A percentile compares a stretch with the other conserved stretches of the same genome.
Conservation (phyloP, 1,140 invertebrate genomes). For the Caenorhabditis inopinata region DNA sequence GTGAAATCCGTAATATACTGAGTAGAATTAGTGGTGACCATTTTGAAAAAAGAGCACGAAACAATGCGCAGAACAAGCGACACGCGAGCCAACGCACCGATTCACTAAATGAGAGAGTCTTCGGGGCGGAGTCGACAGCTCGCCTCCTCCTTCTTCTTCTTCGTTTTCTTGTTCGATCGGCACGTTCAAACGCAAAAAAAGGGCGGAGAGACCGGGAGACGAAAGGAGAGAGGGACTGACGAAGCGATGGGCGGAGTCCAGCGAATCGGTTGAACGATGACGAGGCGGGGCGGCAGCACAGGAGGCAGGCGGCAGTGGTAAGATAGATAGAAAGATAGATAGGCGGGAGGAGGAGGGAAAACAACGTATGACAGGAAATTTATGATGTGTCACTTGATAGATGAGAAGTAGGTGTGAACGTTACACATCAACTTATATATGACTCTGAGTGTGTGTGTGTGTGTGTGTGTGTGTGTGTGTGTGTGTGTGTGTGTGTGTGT, state of each 20-base stretch:
- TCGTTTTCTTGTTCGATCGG: too few relatives aligned
- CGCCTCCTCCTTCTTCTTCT: too few relatives aligned
- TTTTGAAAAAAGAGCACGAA: not conserved
- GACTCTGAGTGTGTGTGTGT: too few relatives aligned
- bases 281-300: not conserved
- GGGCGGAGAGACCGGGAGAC: not conserved
- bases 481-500: too few relatives aligned
- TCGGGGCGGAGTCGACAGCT: not conserved
- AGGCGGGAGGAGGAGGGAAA: not conserved
- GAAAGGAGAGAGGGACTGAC: not conserved
- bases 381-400: constrained; percentile 32
- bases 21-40: not conserved
- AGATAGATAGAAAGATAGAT: too few relatives aligned
- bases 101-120: not conserved
- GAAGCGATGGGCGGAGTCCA: not conserved
- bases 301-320: not conserved
- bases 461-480: too few relatives aligned
- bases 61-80: not conserved
- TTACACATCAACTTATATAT: constrained; percentile 24
- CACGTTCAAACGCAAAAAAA: constrained; percentile 19
- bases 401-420: constrained; percentile 7
- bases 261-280: not conserved
- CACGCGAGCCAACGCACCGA: not conserved
- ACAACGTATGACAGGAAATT: constrained; percentile 10
- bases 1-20: constrained; percentile 26